Evolutionary conservation across 2,113 vertebrate genomes (phyloP), one percentile per base, ranked within the genome.

Genomic region (Terrapene triunguis): DNA sequence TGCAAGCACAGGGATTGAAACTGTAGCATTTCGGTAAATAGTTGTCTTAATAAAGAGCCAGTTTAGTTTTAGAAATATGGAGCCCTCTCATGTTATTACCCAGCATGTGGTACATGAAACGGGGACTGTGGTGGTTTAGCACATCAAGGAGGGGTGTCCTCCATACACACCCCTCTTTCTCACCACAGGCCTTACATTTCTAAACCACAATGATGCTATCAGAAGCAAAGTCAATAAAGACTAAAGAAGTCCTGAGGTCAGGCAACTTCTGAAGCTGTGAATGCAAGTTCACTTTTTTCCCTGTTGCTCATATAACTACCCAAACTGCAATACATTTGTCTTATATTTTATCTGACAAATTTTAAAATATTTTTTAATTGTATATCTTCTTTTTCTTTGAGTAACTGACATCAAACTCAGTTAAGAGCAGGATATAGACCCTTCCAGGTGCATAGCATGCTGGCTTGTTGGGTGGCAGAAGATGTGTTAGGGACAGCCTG

Each of bases 21-120:
- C 95, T 89, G 94, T 85, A 95, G 81, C 57, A 85, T 93, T 81
- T 96, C 93, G 65, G 89, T 87, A 96, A 96, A 94, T 91, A 95
- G 74, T 96, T 93, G 57, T 95, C 87, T 94, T 94, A 95, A 95
- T 89, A 83, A 78, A 91, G 83, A 91, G 89, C 82, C 57, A 91
- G 89, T 92, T 96, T 51, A 21, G 27, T 85, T 96, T 92, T 83
- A 89, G 89, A 97, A 91, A 90, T 62, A 85, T 83, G 85, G 27
- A 50, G 50, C 89, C 81, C 32, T 97, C 90, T 97, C 59, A 90
- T 96, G 92, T 96, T 87, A 92, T 96, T 96, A 90, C 81, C 22
- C 79, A 95, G 74, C 42, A 87, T 38, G 89, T 96, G 94, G 88
- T 88, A 97, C 95, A 96, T 44, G 35, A 76, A 76, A 42, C 38